Evolutionary conservation across 2,797 vertebrate genomes (phyloP), one percentile per base, ranked within the genome.

Genomic region (Mormyrus hasselquistii): DNA sequence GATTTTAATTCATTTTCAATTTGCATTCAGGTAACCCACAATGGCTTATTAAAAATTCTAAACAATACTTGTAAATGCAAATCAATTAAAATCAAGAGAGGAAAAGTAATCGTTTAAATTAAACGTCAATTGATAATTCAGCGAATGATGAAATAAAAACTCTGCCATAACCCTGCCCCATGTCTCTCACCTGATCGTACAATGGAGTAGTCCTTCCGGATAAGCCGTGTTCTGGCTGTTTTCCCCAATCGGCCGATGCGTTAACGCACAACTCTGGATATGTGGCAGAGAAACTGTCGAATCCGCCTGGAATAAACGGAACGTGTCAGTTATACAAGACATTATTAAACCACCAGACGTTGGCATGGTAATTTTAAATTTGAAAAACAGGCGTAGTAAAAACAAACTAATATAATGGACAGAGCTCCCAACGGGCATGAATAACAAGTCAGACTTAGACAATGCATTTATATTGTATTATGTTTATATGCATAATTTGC

Each of bases 141-240:
- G 12, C 34, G 69, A 38, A 4, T 38, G 16, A 38, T 73, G 6
- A 25, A 22, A 59, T 59, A 22, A 29, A 4, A 69, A 14, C 65
- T 69, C 25, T 6, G 10, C 65, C 65, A 69, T 34, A 69, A 82
- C 16, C 16, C 76, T n/a, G 34, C 34, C 76, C 14, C 16, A 19
- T 25, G 19, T 83, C 41, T n/a, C 92, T 92, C 62, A 97, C 97
- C 96, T 95, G 97, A 90, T 97, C 97, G 29, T 97, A 97, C 16
- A 94, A 91, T 5, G 97, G 97, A 0, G 94, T 96, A 25, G 89
- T 94, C 50, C 95, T 93, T 16, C 94, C 95, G 0, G 94, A 92
- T 82, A 88, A 89, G 6, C 89, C 38, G 0, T 94, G 87, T 86
- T 93, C 93, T n/a, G 92, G 91, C 22, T 93, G 59, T 29, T 73